phyloP scores from a whole-genome alignment of 1,140 invertebrate species.

The Lamellibrachia luymesi region DNA sequence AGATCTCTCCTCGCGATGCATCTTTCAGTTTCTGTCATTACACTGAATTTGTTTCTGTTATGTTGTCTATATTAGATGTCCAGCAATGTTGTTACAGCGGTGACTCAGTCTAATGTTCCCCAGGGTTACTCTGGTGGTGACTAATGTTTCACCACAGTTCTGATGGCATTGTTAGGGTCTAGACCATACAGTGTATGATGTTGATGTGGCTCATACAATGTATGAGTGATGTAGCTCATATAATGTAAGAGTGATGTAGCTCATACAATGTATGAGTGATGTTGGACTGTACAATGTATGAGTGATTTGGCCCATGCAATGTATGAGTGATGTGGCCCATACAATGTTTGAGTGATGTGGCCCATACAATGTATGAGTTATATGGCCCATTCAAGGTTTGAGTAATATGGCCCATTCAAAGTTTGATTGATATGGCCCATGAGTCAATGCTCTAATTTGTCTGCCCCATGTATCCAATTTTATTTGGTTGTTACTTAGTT shows the following conservation, averaged over 20 bases:
- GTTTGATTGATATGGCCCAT: neutral
- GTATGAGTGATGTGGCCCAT: too few species aligned
- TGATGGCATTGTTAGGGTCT: neutral
- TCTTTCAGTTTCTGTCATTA: neutral
- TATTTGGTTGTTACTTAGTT: neutral
- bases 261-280: neutral
- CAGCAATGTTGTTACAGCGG: neutral
- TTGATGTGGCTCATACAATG: neutral
- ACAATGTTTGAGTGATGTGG: too few species aligned
- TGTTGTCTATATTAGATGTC: neutral
- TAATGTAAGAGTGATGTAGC: neutral
- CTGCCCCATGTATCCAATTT: neutral
- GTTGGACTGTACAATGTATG: too few species aligned
- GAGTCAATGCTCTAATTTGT: neutral
- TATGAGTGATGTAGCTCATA: neutral
- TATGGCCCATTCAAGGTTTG: too few species aligned
- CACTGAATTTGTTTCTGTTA: neutral
- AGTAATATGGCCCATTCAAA: neutral
- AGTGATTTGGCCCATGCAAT: too few species aligned
- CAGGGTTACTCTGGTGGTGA: neutral
- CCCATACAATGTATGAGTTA: too few species aligned
- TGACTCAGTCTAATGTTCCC: neutral
- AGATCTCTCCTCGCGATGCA: neutral
- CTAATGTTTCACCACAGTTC: neutral
- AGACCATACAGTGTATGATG: neutral